Percentiles rank a stretch among this genome's conserved stretches.
phyloP scores from a whole-genome alignment of 2,113 vertebrate genomes.

The Gobiocypris rarus region DNA sequence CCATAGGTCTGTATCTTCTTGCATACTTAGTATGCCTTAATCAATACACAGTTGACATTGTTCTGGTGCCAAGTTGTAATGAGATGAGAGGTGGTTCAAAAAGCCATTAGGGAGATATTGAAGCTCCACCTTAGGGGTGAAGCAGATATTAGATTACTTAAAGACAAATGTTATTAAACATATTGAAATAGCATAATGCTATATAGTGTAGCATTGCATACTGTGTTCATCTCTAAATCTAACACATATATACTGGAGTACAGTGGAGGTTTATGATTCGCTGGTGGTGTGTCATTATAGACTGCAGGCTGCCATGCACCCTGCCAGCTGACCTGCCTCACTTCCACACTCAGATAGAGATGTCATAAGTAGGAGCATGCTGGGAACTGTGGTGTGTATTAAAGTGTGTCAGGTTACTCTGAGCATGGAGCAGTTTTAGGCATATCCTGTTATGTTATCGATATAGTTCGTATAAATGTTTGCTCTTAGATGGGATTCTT shows the following conservation, averaged over 20 bases:
- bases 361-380: conserved; percentile 25
- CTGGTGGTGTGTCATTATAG: conserved; percentile 41
- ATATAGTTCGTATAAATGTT: background rate
- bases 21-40: background rate
- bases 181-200: conserved; percentile 26
- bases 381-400: conserved; percentile 47
- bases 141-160: conserved; percentile 4
- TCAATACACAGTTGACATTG: conserved; percentile 8
- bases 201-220: conserved; percentile 13
- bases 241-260: conserved; percentile 42
- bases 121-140: background rate
- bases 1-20: background rate
- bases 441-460: background rate
- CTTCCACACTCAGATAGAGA: conserved; percentile 29
- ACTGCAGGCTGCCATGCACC: conserved; percentile 24
- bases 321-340: conserved; percentile 48
- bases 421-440: conserved; percentile 6
- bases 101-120: background rate
- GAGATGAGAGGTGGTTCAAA: conserved; percentile 9
- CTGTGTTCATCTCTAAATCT: conserved; percentile 21
- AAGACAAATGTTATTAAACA: background rate
- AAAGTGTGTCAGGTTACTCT: conserved; percentile 19
- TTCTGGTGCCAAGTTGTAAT: conserved; percentile 13
- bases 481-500: background rate
- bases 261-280: conserved; percentile 57